Evolutionary conservation across 2,113 vertebrate species (phyloP), one percentile per base, ranked within the genome.

Genomic region (Zosterops pallidus): DNA sequence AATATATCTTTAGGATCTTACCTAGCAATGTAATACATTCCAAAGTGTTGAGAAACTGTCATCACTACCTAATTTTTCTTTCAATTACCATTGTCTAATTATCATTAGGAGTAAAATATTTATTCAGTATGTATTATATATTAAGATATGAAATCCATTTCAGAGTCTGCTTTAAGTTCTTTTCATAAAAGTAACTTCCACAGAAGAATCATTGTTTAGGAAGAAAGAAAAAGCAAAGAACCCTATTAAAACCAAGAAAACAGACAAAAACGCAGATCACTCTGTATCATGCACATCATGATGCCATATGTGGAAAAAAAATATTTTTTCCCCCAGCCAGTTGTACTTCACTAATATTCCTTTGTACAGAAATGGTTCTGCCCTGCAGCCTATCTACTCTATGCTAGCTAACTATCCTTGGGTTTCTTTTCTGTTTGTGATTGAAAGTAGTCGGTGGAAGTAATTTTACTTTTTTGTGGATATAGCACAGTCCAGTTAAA

Each of bases 11-110:
- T 97, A 97, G 68, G 49, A 92, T 92, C 83, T 92, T 95, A 95
- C 39, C 76, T 94, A 90, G 87, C 56, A 86, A 89, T 60, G 85
- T 84, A 96, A 95, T 71, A 89, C 94, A 86, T 96, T 90, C 44
- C n/a, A 96, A 97, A 90, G 90, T 95, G 29, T 85, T 84, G 33
- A 96, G 72, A 95, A 89, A 98, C 67, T 63, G 57, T 93, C 95
- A 96, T 97, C 83, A 92, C 68, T 86, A 29, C 37, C 75, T 96
- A 96, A 92, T 98, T 95, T 96, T 97, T 90, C n/a, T 97, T 97
- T 96, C 95, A 96, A 97, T 96, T 97, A 93, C 49, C 29, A 70
- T 91, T 90, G 72, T 96, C 91, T 96, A 97, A 97, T 96, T 96
- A 94, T 71, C 74, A 60, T 89, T 71, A 68, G 17, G 3, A 97